Conservation (phyloP, 1,140 invertebrate species). For the Bombus difficillimus region DNA sequence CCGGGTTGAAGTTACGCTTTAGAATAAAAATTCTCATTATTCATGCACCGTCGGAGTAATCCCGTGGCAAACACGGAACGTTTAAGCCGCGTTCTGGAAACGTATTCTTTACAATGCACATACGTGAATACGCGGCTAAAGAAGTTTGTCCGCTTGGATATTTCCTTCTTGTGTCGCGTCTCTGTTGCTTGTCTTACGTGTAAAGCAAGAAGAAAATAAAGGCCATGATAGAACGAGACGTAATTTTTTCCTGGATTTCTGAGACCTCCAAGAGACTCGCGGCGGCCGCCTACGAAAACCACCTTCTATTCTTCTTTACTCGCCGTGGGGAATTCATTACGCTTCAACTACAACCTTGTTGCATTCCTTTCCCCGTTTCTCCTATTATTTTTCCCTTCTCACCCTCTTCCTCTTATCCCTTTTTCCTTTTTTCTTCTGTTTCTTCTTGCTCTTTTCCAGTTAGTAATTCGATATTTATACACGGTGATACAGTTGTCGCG, state of each 20-base stretch:
- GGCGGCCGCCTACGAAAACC: neutral
- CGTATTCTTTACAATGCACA: constrained; percentile 35
- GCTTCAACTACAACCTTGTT: neutral
- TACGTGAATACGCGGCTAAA: constrained; percentile 28
- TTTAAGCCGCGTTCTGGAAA: constrained; percentile 27
- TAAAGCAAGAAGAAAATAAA: constrained; percentile 5
- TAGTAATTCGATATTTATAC: constrained; percentile 20
- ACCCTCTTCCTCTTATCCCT: too few species aligned
- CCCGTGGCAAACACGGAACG: constrained; percentile 9
- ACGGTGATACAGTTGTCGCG: neutral
- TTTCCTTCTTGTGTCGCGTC: neutral
- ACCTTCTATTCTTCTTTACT: too few species aligned
- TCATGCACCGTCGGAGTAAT: constrained; percentile 31
- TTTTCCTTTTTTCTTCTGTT: neutral
- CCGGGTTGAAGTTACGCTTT: neutral
- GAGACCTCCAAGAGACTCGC: neutral
- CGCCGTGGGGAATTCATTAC: constrained; percentile 19
- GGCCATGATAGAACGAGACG: constrained; percentile 27
- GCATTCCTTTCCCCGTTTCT: neutral
- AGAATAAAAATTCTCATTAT: constrained; percentile 51
- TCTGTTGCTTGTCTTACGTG: neutral
- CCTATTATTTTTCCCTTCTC: neutral
- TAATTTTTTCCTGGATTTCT: constrained; percentile 41
- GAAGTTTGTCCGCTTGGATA: constrained; percentile 22
- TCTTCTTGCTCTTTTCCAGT: too few species aligned